phyloP scores from a whole-genome alignment of 2,888 invertebrate genomes.

The Eremobia ochroleuca region DNA sequence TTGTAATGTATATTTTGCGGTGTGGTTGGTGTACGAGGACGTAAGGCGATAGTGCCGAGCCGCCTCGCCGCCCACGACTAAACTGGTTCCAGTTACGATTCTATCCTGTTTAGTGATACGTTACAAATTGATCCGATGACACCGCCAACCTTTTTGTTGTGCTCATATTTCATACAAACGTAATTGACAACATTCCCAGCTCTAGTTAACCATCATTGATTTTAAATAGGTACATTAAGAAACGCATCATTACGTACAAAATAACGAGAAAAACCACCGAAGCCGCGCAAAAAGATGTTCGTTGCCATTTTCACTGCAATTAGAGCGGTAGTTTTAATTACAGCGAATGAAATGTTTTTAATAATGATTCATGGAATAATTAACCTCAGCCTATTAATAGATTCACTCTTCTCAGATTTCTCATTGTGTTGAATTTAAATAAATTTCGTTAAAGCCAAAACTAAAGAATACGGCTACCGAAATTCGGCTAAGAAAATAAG shows the following conservation, averaged over 20 bases:
- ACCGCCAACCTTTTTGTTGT: slow-evolving; percentile 74
- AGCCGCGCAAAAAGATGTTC: slow-evolving; percentile 35
- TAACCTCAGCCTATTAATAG: slow-evolving; percentile 36
- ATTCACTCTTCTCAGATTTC: slow-evolving; percentile 17
- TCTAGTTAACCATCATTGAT: slow-evolving; percentile 35
- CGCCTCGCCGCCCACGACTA: slow-evolving; percentile 79
- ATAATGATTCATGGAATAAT: slow-evolving; percentile 45
- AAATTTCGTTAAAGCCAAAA: slow-evolving; percentile 51
- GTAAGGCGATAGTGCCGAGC: slow-evolving; percentile 79
- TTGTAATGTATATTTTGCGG: slow-evolving; percentile 82
- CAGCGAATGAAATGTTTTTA: slow-evolving; percentile 46
- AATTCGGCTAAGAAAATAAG: slow-evolving; percentile 83
- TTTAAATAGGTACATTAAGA: slow-evolving; percentile 37
- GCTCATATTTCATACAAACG: slow-evolving; percentile 55
- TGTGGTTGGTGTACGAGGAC: slow-evolving; percentile 69
- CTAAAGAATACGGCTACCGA: slow-evolving; percentile 70
- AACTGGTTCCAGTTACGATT: slow-evolving; percentile 78
- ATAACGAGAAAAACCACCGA: slow-evolving; percentile 46
- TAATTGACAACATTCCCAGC: slow-evolving; percentile 41
- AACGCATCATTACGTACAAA: slow-evolving; percentile 50
- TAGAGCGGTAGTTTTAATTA: slow-evolving; percentile 51
- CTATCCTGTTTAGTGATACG: slow-evolving; percentile 80
- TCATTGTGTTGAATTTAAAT: slow-evolving; percentile 32
- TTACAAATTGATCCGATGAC: slow-evolving; percentile 82
- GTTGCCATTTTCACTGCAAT: slow-evolving; percentile 48